phyloP scores from a whole-genome alignment of 1,140 invertebrate species.

The Drosophila kikkawai region DNA sequence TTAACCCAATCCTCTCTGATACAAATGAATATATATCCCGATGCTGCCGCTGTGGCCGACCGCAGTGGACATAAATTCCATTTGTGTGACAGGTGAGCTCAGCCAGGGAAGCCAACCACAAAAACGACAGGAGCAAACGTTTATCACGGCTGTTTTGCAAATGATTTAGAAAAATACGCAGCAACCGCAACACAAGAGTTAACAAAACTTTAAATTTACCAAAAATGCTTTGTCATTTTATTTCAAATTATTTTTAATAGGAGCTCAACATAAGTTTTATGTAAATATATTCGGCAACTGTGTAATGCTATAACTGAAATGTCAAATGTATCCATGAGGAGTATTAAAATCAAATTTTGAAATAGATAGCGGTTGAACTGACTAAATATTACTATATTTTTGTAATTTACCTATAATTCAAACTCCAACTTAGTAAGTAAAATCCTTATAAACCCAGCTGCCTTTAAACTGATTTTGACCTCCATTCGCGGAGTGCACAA shows the following conservation, averaged over 20 bases:
- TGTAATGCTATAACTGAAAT: neutral
- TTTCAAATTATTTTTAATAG: constrained; percentile 51
- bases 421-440: neutral
- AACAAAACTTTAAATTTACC: constrained; percentile 31
- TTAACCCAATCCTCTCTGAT: constrained; percentile 21
- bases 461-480: constrained; percentile 28
- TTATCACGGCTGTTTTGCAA: constrained; percentile 40
- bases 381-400: too few relatives aligned
- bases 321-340: neutral
- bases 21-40: constrained; percentile 27
- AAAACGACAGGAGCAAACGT: constrained; percentile 44
- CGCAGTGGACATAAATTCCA: constrained; percentile 69
- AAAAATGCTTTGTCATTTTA: constrained; percentile 29
- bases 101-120: constrained; percentile 43
- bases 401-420: neutral
- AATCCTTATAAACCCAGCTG: neutral
- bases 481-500: constrained; percentile 7
- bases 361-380: too few relatives aligned
- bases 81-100: constrained; percentile 57
- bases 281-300: constrained; percentile 31
- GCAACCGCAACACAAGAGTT: constrained; percentile 30
- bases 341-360: neutral
- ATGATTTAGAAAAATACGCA: constrained; percentile 56
- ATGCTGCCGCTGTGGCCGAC: constrained; percentile 28
- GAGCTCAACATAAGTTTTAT: constrained; percentile 58